These are phyloP conservation scores for Plagodis pulveraria DNA, from an alignment of 2,888 invertebrate species.

Conservation along the genomic window DNA sequence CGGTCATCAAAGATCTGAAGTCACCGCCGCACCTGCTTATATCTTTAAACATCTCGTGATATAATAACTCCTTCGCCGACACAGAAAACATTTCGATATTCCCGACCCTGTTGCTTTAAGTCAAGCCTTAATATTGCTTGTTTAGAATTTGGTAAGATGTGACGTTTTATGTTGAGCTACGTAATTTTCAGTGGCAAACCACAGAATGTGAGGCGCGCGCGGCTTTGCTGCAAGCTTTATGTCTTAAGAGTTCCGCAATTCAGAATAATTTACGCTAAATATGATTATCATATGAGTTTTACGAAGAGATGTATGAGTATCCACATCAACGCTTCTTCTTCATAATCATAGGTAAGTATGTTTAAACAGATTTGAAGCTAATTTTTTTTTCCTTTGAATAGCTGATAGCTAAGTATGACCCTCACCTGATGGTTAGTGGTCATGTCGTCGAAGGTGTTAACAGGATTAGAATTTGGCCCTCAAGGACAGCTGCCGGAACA, in stretches of 20 bases:
- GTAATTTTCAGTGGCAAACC: conserved; percentile 71
- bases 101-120: conserved; percentile 24
- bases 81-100: conserved; percentile 12
- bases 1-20: conserved; percentile 65
- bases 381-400: no score
- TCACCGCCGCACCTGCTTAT: conserved; percentile 74
- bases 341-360: no score
- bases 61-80: conserved; percentile 56
- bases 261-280: conserved; percentile 19
- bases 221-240: conserved; percentile 46
- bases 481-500: no score
- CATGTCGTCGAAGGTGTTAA: no score
- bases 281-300: no score
- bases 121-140: conserved; percentile 37
- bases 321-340: no score
- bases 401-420: no score
- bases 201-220: conserved; percentile 67
- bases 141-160: conserved; percentile 23
- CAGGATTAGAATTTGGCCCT: no score
- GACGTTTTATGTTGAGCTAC: conserved; percentile 39
- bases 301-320: no score
- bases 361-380: no score
- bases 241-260: conserved; percentile 43
- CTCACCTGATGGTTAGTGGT: no score
- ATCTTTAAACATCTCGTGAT: conserved; percentile 52